Conservation (phyloP, 2,797 vertebrate genomes). For the Anguilla pacifica region DNA sequence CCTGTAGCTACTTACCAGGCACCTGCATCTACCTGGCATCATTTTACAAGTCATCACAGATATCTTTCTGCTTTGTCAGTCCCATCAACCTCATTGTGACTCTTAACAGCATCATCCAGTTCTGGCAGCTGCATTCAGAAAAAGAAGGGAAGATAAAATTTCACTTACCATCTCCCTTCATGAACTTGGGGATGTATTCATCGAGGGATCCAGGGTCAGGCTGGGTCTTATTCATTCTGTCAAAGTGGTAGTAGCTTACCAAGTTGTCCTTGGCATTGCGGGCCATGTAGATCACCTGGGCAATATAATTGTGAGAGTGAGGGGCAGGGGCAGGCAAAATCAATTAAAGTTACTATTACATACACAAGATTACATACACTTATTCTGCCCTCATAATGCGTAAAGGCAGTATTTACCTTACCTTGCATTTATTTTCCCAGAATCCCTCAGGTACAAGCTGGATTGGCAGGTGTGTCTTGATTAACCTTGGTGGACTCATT, state of each 20-base stretch:
- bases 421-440: slow-evolving; percentile 78
- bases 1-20: too few species aligned
- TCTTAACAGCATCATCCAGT: not conserved
- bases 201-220: slow-evolving; percentile 54
- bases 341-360: not conserved
- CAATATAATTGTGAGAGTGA: not conserved
- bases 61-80: not conserved
- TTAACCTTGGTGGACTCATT: slow-evolving; percentile 64
- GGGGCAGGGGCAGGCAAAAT: not conserved
- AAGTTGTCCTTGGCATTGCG: slow-evolving; percentile 55
- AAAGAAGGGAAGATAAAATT: not conserved
- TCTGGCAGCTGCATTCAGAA: not conserved
- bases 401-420: slow-evolving; percentile 42
- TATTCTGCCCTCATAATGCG: not conserved
- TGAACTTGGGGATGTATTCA: slow-evolving; percentile 50
- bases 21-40: too few species aligned
- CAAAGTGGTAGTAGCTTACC: slow-evolving; percentile 56
- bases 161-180: slow-evolving; percentile 48
- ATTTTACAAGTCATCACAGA: not conserved
- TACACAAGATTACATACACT: not conserved
- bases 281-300: slow-evolving; percentile 51
- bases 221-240: slow-evolving; percentile 47
- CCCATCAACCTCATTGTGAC: not conserved
- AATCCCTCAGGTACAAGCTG: slow-evolving; percentile 71
- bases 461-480: slow-evolving; percentile 72